Conservation (phyloP, 2,888 invertebrate genomes). For the Brassicogethes aeneus region DNA sequence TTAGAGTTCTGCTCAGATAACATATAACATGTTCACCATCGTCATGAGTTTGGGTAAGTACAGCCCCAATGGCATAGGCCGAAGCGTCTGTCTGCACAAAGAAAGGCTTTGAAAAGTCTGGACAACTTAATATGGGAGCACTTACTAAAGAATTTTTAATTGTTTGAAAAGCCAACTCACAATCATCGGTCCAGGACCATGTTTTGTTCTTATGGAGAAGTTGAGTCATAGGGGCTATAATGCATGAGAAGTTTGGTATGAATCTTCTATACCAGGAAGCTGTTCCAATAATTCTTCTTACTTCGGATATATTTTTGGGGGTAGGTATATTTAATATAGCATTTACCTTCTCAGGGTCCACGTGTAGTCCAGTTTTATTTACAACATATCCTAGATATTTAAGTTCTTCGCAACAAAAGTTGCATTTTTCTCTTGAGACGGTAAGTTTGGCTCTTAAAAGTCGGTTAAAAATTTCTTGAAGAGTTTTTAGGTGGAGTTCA, state of each 20-base stretch:
- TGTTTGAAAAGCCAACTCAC: constrained; percentile 4
- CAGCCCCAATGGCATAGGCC: constrained; percentile 13
- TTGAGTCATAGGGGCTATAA: constrained; percentile 9
- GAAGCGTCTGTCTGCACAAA: constrained; percentile 10
- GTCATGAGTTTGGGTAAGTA: constrained; percentile 7
- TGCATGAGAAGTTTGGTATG: constrained; percentile 10
- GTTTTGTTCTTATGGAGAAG: constrained; percentile 8
- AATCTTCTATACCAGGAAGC: constrained; percentile 13
- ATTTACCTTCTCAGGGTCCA: too few relatives aligned
- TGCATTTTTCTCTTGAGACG: constrained; percentile 8
- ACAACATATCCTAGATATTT: constrained; percentile 9
- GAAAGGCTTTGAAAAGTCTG: constrained; percentile 7
- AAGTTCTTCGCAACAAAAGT: constrained; percentile 5
- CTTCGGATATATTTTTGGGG: too few relatives aligned
- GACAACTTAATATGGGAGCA: constrained; percentile 9
- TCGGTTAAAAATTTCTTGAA: constrained; percentile 4
- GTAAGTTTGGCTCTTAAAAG: constrained; percentile 8
- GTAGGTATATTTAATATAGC: too few relatives aligned
- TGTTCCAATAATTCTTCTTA: too few relatives aligned
- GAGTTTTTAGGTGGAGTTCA: constrained; percentile 5
- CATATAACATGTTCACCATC: constrained; percentile 6
- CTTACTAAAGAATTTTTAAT: constrained; percentile 7
- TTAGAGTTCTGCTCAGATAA: not conserved
- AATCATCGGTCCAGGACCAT: constrained; percentile 6
- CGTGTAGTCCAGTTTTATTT: constrained; percentile 6